phyloP scores from a whole-genome alignment of 2,113 vertebrate genomes.

The Entosphenus tridentatus region DNA sequence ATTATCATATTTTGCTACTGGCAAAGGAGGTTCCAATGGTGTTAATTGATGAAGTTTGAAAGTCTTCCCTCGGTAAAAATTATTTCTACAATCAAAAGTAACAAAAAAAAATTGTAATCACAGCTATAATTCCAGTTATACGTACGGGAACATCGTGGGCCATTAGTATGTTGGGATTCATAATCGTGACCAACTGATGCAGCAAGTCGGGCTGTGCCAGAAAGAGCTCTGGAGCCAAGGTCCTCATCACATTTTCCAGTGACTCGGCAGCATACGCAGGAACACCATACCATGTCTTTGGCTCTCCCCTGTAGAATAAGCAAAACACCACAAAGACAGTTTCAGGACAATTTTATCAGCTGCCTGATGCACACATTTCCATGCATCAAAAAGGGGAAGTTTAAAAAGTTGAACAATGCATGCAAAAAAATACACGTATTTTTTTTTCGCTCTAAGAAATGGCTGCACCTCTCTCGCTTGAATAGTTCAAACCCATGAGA shows the following conservation, averaged over 20 bases:
- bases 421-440: too few relatives aligned
- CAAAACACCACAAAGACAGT: constrained; percentile 15
- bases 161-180: constrained; percentile 98
- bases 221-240: constrained; percentile 80
- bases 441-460: too few relatives aligned
- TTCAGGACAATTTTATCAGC: too few relatives aligned
- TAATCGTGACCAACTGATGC: constrained; percentile 97
- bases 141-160: constrained; percentile 77
- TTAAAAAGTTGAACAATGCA: too few relatives aligned
- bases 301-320: constrained; percentile 57
- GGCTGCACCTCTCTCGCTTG: too few relatives aligned
- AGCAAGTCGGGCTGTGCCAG: constrained; percentile 85
- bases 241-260: constrained; percentile 86
- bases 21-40: not conserved
- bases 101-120: constrained; percentile 3
- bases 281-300: constrained; percentile 96
- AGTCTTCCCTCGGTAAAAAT: not conserved
- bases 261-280: constrained; percentile 85
- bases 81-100: not conserved
- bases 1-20: not conserved
- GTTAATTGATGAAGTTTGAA: not conserved
- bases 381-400: too few relatives aligned
- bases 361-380: too few relatives aligned
- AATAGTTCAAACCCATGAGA: too few relatives aligned
- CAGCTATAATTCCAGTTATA: constrained; percentile 11